Evolutionary conservation across 2,113 vertebrate species (phyloP).

Genomic region (Catagonus wagneri): DNA sequence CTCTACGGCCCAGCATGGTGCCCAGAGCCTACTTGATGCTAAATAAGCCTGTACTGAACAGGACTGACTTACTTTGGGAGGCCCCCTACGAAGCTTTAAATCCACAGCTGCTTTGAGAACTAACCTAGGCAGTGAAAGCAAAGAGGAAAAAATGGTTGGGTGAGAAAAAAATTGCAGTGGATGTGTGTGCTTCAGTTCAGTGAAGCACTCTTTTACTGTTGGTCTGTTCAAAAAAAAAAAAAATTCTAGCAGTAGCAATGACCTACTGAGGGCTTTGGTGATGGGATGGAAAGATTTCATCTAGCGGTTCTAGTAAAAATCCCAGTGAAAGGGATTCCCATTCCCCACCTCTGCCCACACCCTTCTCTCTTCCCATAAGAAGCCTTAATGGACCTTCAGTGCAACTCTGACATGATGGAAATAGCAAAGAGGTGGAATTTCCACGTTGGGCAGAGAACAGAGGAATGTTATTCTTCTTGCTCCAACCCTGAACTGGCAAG

Average conservation of each 20-base stretch:
- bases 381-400: neutral
- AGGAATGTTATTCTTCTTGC: slow-evolving; percentile 71
- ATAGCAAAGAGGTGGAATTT: slow-evolving; percentile 68
- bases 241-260: neutral
- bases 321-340: slow-evolving; percentile 72
- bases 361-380: slow-evolving; percentile 52
- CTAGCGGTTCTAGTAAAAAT: slow-evolving; percentile 43
- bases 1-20: neutral
- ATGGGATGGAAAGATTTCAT: slow-evolving; percentile 78
- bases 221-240: slow-evolving; percentile 16
- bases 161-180: neutral
- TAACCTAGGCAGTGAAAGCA: slow-evolving; percentile 64
- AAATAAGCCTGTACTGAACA: neutral
- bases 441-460: slow-evolving; percentile 57
- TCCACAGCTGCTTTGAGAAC: slow-evolving; percentile 46
- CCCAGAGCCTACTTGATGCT: neutral
- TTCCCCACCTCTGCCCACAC: slow-evolving; percentile 43
- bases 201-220: slow-evolving; percentile 67
- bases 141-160: slow-evolving; percentile 11
- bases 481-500: neutral
- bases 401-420: slow-evolving; percentile 57
- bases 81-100: slow-evolving; percentile 53
- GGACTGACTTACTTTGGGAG: slow-evolving; percentile 9
- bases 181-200: slow-evolving; percentile 63
- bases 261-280: slow-evolving; percentile 63